Conservation (phyloP, 2,113 vertebrate species). For the Thryonomys swinderianus region DNA sequence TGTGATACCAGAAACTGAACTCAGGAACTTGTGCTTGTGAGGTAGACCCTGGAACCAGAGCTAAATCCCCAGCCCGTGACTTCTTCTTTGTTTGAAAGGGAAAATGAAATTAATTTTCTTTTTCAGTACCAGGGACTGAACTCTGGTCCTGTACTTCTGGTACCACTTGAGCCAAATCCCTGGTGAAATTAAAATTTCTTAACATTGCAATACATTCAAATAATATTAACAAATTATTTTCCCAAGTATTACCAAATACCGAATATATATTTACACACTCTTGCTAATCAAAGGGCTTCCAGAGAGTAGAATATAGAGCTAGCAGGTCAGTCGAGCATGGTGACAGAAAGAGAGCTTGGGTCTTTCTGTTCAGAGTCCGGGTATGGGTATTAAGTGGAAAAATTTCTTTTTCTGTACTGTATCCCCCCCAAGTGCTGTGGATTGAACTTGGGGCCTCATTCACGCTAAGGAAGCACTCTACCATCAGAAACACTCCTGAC, state of each 20-base stretch:
- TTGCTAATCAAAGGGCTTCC: not conserved
- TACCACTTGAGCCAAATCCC: too few species aligned
- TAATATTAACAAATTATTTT: not conserved
- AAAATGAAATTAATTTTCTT: constrained; percentile 37
- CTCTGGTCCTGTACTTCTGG: too few species aligned
- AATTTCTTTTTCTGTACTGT: not conserved
- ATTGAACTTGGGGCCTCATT: not conserved
- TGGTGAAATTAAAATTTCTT: not conserved
- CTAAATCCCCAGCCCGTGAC: too few species aligned
- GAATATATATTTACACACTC: not conserved
- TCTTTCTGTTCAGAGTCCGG: not conserved
- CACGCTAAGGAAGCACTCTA: not conserved
- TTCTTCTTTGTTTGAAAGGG: not conserved
- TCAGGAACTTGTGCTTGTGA: too few species aligned
- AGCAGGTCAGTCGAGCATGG: not conserved
- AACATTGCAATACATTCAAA: not conserved
- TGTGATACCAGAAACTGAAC: too few species aligned
- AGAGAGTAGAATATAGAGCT: not conserved
- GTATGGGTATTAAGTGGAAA: not conserved
- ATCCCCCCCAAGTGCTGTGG: not conserved
- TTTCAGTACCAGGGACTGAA: too few species aligned
- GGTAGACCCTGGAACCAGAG: too few species aligned
- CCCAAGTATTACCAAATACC: not conserved
- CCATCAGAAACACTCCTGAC: not conserved
- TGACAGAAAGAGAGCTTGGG: not conserved